Percentiles rank a stretch among this genome's conserved stretches.
Conservation (phyloP, 2,113 vertebrate genomes). For the Hypanus sabinus region DNA sequence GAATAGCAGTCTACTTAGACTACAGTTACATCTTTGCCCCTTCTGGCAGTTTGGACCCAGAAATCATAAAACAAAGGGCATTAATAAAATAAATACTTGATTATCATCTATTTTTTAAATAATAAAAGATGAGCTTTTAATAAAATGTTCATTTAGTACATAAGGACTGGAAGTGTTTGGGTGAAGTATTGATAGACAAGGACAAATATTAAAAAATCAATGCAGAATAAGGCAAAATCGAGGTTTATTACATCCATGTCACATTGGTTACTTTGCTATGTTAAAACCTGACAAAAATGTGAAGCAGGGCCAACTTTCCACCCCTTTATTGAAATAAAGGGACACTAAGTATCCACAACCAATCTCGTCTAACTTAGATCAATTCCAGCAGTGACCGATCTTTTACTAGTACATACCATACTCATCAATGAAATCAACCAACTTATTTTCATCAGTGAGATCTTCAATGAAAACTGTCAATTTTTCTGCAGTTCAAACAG, state of each 20-base stretch:
- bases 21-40: background rate
- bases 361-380: background rate
- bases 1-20: background rate
- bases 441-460: background rate
- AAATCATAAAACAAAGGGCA: background rate
- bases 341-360: background rate
- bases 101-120: background rate
- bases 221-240: background rate
- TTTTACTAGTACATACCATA: background rate
- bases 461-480: background rate
- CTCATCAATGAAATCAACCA: background rate
- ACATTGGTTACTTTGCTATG: background rate
- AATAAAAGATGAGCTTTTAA: background rate
- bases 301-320: background rate
- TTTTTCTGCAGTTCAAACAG: background rate
- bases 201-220: background rate
- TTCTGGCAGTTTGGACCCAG: background rate
- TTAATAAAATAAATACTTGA: background rate
- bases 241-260: background rate
- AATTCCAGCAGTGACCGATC: background rate
- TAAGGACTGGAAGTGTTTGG: background rate
- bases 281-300: background rate
- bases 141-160: background rate
- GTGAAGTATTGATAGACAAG: background rate
- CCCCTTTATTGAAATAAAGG: background rate